These are phyloP conservation scores for Teleopsis dalmanni DNA, from an alignment of 1,140 invertebrate species.

Conservation along the genomic window DNA sequence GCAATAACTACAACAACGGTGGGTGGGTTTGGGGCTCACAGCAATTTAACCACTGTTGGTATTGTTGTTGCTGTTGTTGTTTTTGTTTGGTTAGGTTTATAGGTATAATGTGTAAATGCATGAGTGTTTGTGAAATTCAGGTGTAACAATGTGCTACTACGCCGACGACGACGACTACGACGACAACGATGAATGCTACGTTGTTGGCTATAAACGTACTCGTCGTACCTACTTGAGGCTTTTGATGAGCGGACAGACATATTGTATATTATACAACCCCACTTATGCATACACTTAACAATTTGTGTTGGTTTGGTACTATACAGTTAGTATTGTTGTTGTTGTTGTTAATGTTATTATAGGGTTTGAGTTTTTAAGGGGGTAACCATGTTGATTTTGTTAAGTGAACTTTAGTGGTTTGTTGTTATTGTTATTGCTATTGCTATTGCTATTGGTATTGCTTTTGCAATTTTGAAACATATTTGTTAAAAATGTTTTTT, in stretches of 20 bases:
- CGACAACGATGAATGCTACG: constrained; percentile 2
- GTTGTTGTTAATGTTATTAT: too few relatives aligned
- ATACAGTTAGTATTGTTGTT: too few relatives aligned
- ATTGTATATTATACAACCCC: too few relatives aligned
- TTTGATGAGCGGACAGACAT: too few relatives aligned
- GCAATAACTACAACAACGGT: too few relatives aligned
- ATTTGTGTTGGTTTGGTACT: too few relatives aligned
- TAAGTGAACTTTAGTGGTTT: neutral
- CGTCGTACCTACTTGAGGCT: too few relatives aligned
- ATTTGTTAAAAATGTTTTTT: neutral
- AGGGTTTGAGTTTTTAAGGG: too few relatives aligned
- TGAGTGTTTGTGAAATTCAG: neutral
- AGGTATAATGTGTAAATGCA: neutral
- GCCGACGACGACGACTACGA: constrained; percentile 1
- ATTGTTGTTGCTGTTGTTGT: constrained; percentile 11
- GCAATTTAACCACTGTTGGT: too few relatives aligned
- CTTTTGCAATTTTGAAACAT: constrained; percentile 3
- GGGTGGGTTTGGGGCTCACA: too few relatives aligned
- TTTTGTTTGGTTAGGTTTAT: neutral
- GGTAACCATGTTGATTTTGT: too few relatives aligned
- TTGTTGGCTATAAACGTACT: neutral
- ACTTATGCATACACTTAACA: too few relatives aligned
- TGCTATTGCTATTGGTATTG: neutral
- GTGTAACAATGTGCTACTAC: constrained; percentile 3
- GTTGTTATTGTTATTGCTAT: constrained; percentile 6